A percentile compares a stretch with the other conserved stretches of the same genome.
These are phyloP conservation scores for Chaenogobius annularis DNA, from an alignment of 2,113 vertebrate species.

Conservation along the genomic window DNA sequence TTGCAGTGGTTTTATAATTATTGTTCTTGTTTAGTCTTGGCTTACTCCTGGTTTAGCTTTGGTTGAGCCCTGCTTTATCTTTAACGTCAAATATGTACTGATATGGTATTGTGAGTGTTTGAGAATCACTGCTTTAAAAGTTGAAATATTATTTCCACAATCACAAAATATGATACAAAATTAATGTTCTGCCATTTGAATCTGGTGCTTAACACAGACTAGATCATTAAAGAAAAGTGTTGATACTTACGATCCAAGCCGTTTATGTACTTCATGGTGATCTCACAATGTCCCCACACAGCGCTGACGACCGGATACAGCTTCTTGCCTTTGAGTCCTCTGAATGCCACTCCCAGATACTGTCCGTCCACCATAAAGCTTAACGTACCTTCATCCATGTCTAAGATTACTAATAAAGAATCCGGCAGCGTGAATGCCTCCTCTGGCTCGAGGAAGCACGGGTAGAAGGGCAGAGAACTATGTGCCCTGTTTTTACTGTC, in stretches of 20 bases:
- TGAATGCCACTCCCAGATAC: conserved; percentile 95
- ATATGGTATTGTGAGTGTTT: too few species aligned
- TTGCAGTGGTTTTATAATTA: too few species aligned
- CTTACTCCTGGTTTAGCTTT: neutral
- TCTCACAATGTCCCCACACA: conserved; percentile 98
- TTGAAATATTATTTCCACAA: too few species aligned
- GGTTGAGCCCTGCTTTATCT: neutral
- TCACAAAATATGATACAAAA: too few species aligned
- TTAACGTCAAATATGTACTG: neutral
- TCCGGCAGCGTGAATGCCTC: conserved; percentile 93
- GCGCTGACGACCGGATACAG: conserved; percentile 95
- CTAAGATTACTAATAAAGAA: conserved; percentile 91
- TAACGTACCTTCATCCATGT: conserved; percentile 97
- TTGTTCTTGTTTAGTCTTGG: neutral
- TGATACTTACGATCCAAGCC: conserved; percentile 93
- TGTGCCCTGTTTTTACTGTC: conserved; percentile 92
- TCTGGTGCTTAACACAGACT: neutral
- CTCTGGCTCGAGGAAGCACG: conserved; percentile 89
- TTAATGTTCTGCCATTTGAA: neutral
- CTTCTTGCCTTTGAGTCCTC: conserved; percentile 95
- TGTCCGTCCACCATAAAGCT: conserved; percentile 97
- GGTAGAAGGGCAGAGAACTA: conserved; percentile 84
- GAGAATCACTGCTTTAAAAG: too few species aligned
- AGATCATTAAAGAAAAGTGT: neutral
- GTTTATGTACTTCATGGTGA: conserved; percentile 97